Evolutionary conservation across 2,113 vertebrate genomes (phyloP).

Genomic region (Xiphophorus maculatus): DNA sequence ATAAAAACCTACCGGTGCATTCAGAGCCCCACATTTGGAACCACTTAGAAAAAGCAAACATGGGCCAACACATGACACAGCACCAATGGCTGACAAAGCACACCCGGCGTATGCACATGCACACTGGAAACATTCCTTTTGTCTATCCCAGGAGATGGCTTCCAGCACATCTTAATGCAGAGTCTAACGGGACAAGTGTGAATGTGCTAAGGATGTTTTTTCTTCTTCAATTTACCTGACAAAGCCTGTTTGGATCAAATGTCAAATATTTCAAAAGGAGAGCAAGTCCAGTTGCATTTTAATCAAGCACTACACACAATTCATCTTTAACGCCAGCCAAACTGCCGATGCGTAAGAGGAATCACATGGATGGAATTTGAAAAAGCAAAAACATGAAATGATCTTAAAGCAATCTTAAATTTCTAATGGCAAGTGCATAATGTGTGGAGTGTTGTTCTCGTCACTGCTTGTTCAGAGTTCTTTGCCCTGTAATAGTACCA

Average conservation of each 20-base stretch:
- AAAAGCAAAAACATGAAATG: neutral
- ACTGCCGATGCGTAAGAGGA: conserved; percentile 54
- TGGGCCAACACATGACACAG: conserved; percentile 59
- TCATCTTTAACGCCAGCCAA: conserved; percentile 45
- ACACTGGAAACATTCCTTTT: conserved; percentile 66
- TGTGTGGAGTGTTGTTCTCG: conserved; percentile 2
- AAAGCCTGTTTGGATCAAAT: neutral
- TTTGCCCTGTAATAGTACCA: conserved; percentile 31
- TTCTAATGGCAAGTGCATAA: conserved; percentile 19
- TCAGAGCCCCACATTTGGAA: conserved; percentile 45
- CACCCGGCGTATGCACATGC: conserved; percentile 11
- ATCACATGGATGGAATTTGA: conserved; percentile 41
- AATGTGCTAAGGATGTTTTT: conserved; percentile 20
- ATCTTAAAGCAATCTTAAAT: conserved; percentile 12
- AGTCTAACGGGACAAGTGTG: conserved; percentile 36
- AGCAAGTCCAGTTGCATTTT: neutral
- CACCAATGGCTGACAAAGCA: conserved; percentile 67
- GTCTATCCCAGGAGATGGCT: conserved; percentile 75
- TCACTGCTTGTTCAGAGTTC: conserved; percentile 10
- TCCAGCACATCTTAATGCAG: conserved; percentile 70
- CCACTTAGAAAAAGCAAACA: conserved; percentile 63
- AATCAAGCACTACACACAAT: neutral
- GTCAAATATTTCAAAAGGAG: neutral
- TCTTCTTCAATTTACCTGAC: conserved; percentile 31
- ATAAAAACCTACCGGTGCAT: conserved; percentile 25